Conservation (phyloP, 2,888 invertebrate genomes). For the Syrphus vitripennis region DNA sequence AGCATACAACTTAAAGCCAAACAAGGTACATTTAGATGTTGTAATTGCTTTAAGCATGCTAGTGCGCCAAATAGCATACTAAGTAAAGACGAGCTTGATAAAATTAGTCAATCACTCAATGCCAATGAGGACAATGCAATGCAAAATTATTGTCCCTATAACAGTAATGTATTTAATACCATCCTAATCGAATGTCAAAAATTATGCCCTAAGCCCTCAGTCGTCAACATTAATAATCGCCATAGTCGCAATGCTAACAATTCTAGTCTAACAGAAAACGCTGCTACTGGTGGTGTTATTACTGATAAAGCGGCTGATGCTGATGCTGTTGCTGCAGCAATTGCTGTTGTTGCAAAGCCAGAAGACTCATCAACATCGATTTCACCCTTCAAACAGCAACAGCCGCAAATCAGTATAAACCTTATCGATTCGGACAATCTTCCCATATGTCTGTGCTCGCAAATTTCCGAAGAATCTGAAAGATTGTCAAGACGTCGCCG, state of each 20-base stretch:
- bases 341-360: conserved; percentile 20
- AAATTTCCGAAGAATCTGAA: conserved; percentile 69
- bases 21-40: conserved; percentile 89
- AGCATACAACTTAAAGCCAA: conserved; percentile 86
- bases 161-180: conserved; percentile 73
- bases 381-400: conserved; percentile 59
- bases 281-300: conserved; percentile 23
- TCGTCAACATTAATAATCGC: conserved; percentile 65
- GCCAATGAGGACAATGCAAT: conserved; percentile 69
- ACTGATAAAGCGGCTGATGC: conserved; percentile 2
- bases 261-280: conserved; percentile 62
- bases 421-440: conserved; percentile 82
- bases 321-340: neutral
- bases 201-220: conserved; percentile 72
- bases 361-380: conserved; percentile 52
- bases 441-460: conserved; percentile 78
- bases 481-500: conserved; percentile 49
- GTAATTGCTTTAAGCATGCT: conserved; percentile 81
- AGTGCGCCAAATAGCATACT: conserved; percentile 81
- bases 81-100: conserved; percentile 72
- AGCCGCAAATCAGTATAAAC: conserved; percentile 78
- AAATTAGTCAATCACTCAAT: conserved; percentile 70
- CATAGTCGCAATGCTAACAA: conserved; percentile 62
- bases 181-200: conserved; percentile 74
- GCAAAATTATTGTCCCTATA: conserved; percentile 73